Percentiles rank a stretch among this genome's conserved stretches.
phyloP scores from a whole-genome alignment of 2,797 vertebrate genomes.

The Mastacembelus armatus region DNA sequence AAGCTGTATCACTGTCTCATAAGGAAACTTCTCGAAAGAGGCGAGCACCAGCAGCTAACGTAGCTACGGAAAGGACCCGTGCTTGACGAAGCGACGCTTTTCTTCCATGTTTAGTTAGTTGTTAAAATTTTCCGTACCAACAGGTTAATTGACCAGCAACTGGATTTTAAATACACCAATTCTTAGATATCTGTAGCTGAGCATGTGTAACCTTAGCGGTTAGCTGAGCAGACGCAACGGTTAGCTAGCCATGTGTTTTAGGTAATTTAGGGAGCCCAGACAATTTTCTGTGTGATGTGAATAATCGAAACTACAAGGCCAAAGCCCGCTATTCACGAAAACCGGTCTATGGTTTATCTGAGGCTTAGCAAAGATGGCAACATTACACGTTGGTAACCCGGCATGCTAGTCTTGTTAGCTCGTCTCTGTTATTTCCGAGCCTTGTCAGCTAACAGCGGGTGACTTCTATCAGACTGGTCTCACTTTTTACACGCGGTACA shows the following conservation, averaged over 20 bases:
- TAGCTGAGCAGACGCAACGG: too few relatives aligned
- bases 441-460: not conserved
- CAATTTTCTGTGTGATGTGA: accelerated
- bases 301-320: not conserved
- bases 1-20: not conserved
- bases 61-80: accelerated
- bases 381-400: not conserved
- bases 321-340: accelerated
- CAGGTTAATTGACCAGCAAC: accelerated
- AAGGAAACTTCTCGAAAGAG: constrained; percentile 39
- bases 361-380: not conserved
- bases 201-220: not conserved
- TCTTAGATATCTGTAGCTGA: not conserved
- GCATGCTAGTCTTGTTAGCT: constrained; percentile 57
- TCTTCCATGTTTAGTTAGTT: not conserved
- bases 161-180: accelerated
- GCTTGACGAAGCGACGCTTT: accelerated
- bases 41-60: not conserved
- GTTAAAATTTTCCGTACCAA: not conserved
- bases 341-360: too few relatives aligned
- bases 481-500: accelerated
- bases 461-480: not conserved
- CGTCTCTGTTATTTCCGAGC: constrained; percentile 13
- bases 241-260: too few relatives aligned
- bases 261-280: accelerated